Evolutionary conservation across 2,797 vertebrate species (phyloP).

Genomic region (Thaleichthys pacificus): DNA sequence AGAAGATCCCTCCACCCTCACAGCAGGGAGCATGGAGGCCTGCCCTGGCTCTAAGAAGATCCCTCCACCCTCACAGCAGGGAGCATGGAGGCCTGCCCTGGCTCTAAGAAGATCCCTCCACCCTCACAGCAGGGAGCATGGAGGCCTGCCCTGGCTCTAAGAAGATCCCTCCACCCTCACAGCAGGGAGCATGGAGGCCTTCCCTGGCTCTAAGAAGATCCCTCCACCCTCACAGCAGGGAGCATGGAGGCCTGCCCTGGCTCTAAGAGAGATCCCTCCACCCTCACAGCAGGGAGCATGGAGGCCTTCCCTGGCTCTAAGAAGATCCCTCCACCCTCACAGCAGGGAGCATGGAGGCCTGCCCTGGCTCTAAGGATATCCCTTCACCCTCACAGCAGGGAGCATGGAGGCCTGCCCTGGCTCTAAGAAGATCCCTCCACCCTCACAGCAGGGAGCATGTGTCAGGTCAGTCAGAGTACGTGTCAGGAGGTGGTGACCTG

Average conservation of each 20-base stretch:
- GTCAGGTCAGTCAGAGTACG: background rate
- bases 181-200: too few relatives aligned
- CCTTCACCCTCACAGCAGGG: background rate
- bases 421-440: background rate
- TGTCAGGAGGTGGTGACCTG: background rate
- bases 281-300: too few relatives aligned
- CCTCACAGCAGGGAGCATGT: too few relatives aligned
- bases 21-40: too few relatives aligned
- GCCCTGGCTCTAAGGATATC: too few relatives aligned
- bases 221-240: too few relatives aligned
- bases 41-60: background rate
- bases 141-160: background rate
- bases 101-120: background rate
- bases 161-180: background rate
- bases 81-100: background rate
- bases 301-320: background rate
- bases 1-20: too few relatives aligned
- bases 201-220: too few relatives aligned
- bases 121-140: background rate
- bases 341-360: background rate
- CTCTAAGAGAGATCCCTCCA: too few relatives aligned
- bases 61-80: too few relatives aligned
- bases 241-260: background rate
- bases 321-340: too few relatives aligned
- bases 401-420: background rate